Percentiles rank a stretch among this genome's conserved stretches.
phyloP scores from a whole-genome alignment of 2,888 invertebrate species.

The Lottia gigantea region DNA sequence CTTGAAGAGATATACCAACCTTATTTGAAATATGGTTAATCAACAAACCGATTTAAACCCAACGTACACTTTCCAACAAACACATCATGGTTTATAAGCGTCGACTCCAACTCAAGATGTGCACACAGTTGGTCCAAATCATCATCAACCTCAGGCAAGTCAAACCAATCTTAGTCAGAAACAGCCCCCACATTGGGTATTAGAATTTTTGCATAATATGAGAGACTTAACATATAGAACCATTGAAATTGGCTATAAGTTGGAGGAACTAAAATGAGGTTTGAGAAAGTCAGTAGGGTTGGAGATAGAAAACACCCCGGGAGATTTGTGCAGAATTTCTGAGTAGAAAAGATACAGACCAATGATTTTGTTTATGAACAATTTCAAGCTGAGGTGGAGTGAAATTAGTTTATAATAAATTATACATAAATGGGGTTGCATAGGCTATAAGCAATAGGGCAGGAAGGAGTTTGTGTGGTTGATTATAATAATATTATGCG shows the following conservation, averaged over 20 bases:
- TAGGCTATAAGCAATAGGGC: neutral
- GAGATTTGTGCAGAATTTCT: neutral
- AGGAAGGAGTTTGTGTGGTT: neutral
- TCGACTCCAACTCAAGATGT: too few relatives aligned
- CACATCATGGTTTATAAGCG: too few relatives aligned
- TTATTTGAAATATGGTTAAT: too few relatives aligned
- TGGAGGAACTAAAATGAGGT: neutral
- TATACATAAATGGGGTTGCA: constrained; percentile 2
- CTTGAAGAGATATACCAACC: too few relatives aligned
- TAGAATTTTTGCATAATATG: neutral
- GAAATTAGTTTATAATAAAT: constrained; percentile 1
- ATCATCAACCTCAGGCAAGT: neutral
- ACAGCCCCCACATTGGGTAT: neutral
- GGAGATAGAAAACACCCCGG: neutral
- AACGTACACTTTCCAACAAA: too few relatives aligned
- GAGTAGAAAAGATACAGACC: neutral
- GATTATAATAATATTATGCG: neutral
- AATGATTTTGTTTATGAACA: neutral
- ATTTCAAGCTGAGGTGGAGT: neutral
- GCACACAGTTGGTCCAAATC: too few relatives aligned
- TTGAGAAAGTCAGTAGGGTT: neutral
- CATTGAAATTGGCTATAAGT: neutral
- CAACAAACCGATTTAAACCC: too few relatives aligned
- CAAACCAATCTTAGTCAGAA: neutral
- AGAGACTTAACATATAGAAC: neutral